Evolutionary conservation across 2,113 vertebrate species (phyloP), one percentile per base, ranked within the genome.

Genomic region (Eubucco bourcierii): DNA sequence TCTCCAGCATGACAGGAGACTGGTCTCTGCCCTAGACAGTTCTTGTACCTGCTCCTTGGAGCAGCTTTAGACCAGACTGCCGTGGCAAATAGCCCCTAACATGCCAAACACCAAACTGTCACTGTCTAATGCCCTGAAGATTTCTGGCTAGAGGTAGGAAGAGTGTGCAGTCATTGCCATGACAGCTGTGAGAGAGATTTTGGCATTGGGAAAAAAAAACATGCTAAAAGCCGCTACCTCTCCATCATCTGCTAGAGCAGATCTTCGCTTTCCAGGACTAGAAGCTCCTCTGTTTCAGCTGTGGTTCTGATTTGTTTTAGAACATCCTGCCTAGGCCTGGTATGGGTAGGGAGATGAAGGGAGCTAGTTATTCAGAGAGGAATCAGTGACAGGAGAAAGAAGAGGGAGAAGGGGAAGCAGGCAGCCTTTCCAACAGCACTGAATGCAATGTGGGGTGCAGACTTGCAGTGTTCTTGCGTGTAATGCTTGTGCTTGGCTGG

Each of bases 371-470:
- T 68, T 88, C 46, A 10, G 4, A 50, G 56, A 0, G 3, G 4
- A 3, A 2, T 63, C 34, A 55, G 50, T 66, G 65, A 61, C 14
- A 56, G 58, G 15, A 39, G 39, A n/a, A 41, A 17, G 10, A 58
- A 31, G 29, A 88, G 29, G 15, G 17, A 59, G 29, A 77, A 90
- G 23, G 44, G 39, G 24, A 47, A 80, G 60, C 59, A 37, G 58
- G 15, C 31, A 60, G 27, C 19, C 28, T 75, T 94, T 79, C 59
- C 2, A 3, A 9, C 23, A 70, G 72, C 59, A 29, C 31, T 8
- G 14, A 0, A 21, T 64, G 27, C 0, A 0, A 10, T 28, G 24
- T 28, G 56, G 21, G 47, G 63, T 47, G n/a, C 67, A 47, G 66
- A 84, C 16, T 79, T 79, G 66, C 4, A 1, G 41, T 55, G 76